Conservation (phyloP, 2,888 invertebrate genomes). For the Andrena hattorfiana region DNA sequence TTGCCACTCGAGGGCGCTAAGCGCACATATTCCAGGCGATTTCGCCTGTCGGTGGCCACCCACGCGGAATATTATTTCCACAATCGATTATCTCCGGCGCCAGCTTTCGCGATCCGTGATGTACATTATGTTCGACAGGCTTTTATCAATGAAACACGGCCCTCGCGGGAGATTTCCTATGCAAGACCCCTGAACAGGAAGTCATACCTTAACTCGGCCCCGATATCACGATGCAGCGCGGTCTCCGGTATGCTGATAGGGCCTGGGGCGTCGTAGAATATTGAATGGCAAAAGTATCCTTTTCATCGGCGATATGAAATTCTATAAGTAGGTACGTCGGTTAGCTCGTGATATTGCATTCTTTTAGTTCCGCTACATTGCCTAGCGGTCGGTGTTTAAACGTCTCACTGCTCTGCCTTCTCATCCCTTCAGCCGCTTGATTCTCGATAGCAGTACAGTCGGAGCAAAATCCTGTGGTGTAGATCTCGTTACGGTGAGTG, state of each 20-base stretch:
- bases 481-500: no score
- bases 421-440: neutral
- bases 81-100: conserved; percentile 57
- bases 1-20: neutral
- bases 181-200: conserved; percentile 8
- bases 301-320: conserved; percentile 10
- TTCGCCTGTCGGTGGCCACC: conserved; percentile 18
- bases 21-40: neutral
- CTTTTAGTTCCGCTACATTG: neutral
- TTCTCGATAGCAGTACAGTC: neutral
- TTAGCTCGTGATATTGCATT: conserved; percentile 5
- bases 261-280: neutral
- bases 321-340: neutral
- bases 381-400: neutral
- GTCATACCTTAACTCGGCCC: conserved; percentile 25
- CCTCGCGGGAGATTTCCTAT: neutral
- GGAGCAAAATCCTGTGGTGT: no score
- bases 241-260: neutral
- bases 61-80: conserved; percentile 42
- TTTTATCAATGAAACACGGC: conserved; percentile 54
- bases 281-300: conserved; percentile 19
- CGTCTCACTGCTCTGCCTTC: no score
- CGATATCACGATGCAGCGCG: conserved; percentile 3
- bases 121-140: conserved; percentile 12
- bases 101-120: conserved; percentile 48